Conservation (phyloP, 2,113 vertebrate species). For the Rhombomys opimus region DNA sequence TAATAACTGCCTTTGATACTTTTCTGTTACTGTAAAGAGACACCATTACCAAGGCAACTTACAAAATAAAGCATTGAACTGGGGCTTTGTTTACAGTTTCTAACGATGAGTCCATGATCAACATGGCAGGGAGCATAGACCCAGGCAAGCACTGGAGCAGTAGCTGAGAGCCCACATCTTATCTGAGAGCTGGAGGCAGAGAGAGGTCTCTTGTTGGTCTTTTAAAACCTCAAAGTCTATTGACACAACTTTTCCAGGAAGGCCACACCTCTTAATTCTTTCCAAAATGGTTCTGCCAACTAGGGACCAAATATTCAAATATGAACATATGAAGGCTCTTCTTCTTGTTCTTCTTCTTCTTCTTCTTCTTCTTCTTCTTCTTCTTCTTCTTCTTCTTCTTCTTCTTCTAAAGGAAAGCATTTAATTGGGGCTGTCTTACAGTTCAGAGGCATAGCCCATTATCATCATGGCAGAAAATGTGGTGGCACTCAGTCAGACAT, state of each 20-base stretch:
- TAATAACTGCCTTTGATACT: neutral
- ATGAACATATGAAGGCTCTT: neutral
- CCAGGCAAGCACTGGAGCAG: neutral
- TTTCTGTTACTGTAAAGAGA: neutral
- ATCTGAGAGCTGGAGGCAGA: neutral
- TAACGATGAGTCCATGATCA: neutral
- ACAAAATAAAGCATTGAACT: neutral
- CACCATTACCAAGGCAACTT: neutral
- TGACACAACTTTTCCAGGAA: neutral
- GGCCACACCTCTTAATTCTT: neutral
- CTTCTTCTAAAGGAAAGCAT: neutral
- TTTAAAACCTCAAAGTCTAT: neutral
- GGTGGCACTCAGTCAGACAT: neutral
- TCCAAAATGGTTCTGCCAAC: neutral
- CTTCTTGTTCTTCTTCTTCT: no score
- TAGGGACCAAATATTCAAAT: neutral
- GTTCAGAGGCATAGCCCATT: neutral
- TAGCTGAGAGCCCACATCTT: neutral
- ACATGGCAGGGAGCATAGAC: neutral
- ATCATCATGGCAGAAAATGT: neutral
- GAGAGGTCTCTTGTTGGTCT: neutral
- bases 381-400: no score
- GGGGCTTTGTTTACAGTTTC: neutral
- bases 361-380: no score
- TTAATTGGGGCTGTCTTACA: neutral